Percentiles rank a stretch among this genome's conserved stretches.
phyloP scores from a whole-genome alignment of 2,888 invertebrate species.

The Tortricodes alternella region DNA sequence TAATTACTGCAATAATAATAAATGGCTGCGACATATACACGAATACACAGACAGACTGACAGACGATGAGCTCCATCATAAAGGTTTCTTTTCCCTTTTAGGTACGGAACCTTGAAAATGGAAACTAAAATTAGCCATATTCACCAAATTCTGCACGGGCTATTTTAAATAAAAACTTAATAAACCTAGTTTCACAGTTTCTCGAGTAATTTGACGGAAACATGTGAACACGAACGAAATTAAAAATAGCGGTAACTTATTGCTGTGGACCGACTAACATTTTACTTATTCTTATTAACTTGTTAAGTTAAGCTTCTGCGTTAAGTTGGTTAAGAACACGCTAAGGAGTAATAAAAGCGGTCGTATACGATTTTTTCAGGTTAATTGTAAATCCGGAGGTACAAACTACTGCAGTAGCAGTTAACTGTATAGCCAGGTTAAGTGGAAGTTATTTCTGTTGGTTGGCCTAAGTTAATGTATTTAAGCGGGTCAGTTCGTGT shows the following conservation, averaged over 20 bases:
- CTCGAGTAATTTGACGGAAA: constrained; percentile 4
- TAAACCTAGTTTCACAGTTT: neutral
- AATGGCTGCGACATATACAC: too few relatives aligned
- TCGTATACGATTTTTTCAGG: constrained; percentile 41
- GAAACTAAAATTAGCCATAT: too few relatives aligned
- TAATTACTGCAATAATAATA: too few relatives aligned
- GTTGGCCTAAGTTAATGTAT: constrained; percentile 34
- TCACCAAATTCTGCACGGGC: neutral
- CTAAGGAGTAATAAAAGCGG: constrained; percentile 31
- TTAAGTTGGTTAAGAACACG: constrained; percentile 17
- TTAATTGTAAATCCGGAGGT: constrained; percentile 52
- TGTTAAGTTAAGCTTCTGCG: constrained; percentile 2
- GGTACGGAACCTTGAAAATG: too few relatives aligned
- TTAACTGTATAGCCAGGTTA: constrained; percentile 58
- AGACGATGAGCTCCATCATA: too few relatives aligned
- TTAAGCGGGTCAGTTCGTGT: neutral
- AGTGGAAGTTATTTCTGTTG: constrained; percentile 53
- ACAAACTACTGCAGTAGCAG: constrained; percentile 46
- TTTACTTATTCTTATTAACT: constrained; percentile 27
- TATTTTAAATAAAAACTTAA: neutral
- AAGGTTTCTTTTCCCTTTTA: too few relatives aligned
- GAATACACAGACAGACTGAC: too few relatives aligned
- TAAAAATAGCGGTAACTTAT: constrained; percentile 6
- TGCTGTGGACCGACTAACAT: constrained; percentile 1
- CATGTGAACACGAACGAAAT: constrained; percentile 6